Conservation (phyloP, 1,140 invertebrate genomes). For the Dolichoris vasculosae region DNA sequence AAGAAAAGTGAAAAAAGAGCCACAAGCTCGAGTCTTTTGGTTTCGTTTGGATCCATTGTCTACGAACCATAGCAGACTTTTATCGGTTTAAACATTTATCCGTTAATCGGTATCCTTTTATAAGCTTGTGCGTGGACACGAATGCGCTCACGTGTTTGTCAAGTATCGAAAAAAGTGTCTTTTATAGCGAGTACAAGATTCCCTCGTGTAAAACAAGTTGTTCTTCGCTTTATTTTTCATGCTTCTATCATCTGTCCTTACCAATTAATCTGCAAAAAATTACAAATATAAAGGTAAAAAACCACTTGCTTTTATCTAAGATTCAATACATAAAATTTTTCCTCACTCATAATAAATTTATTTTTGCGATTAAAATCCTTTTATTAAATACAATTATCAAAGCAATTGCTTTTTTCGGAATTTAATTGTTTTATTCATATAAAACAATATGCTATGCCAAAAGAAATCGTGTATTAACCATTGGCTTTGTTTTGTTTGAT, state of each 20-base stretch:
- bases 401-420: no score
- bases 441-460: no score
- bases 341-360: neutral
- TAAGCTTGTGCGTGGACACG: neutral
- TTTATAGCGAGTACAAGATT: neutral
- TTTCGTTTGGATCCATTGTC: neutral
- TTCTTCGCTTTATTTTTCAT: neutral
- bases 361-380: no score
- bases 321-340: neutral
- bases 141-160: neutral
- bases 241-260: neutral
- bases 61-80: neutral
- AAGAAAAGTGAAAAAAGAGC: neutral
- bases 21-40: neutral
- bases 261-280: slow-evolving; percentile 4
- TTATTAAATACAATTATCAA: no score
- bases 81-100: neutral
- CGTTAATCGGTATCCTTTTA: neutral
- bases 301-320: neutral
- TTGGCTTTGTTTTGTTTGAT: no score
- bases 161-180: neutral
- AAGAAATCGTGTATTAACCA: no score
- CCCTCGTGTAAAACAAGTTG: neutral
- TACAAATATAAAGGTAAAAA: neutral
- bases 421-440: no score